These are phyloP conservation scores for Acanthisitta chloris DNA, from an alignment of 2,113 vertebrate species.

Conservation along the genomic window DNA sequence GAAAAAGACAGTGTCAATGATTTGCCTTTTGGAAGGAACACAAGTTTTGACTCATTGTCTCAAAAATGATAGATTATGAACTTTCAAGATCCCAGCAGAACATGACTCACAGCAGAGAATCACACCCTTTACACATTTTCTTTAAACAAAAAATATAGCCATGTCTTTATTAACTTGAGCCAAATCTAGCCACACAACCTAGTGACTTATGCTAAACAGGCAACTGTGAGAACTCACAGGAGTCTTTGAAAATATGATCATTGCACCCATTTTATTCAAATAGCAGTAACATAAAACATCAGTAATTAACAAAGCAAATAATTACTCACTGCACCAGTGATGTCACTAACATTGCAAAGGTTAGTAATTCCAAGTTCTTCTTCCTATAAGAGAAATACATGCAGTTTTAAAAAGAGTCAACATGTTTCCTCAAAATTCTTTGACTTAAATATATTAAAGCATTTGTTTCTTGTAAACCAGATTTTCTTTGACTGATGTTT, in stretches of 20 bases:
- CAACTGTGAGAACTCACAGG: not conserved
- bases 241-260: not conserved
- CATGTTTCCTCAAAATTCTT: not conserved
- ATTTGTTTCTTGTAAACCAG: not conserved
- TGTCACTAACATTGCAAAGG: slow-evolving; percentile 57
- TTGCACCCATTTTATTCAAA: not conserved
- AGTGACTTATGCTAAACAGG: not conserved
- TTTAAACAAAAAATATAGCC: not conserved
- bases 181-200: not conserved
- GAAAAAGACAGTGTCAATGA: not conserved
- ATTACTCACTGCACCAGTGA: slow-evolving; percentile 64
- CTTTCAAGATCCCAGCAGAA: not conserved
- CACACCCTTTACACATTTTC: not conserved
- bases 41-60: not conserved
- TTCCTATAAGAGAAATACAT: slow-evolving; percentile 32
- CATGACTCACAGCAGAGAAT: not conserved
- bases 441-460: not conserved
- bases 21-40: not conserved
- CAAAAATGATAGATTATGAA: not conserved
- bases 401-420: not conserved
- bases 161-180: not conserved
- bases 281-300: not conserved
- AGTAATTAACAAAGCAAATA: not conserved
- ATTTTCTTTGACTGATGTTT: not conserved
- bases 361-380: slow-evolving; percentile 17